Evolutionary conservation across 2,113 vertebrate genomes (phyloP).

Genomic region (Neopipo cinnamomea): DNA sequence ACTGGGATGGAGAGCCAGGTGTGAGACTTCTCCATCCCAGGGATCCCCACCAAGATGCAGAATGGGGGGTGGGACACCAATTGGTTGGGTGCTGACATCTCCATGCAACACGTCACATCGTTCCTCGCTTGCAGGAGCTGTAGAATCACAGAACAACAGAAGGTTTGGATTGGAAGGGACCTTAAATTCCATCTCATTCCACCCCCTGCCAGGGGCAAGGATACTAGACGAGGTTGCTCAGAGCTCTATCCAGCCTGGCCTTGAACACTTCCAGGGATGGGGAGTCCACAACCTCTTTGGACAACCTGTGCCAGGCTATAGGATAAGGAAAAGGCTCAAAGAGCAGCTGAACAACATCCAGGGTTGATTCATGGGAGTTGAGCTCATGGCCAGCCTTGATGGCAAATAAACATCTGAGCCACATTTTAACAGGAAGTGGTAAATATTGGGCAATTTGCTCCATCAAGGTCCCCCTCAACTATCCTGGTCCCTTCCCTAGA

Average conservation of each 20-base stretch:
- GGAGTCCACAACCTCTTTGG: no score
- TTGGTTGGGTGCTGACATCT: background rate
- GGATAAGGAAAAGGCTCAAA: background rate
- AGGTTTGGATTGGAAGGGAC: no score
- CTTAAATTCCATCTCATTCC: background rate
- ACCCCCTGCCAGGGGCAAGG: background rate
- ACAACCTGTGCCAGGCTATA: background rate
- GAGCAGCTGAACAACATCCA: background rate
- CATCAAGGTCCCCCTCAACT: background rate
- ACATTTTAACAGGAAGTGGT: background rate
- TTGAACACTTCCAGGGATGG: background rate
- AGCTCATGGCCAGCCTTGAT: background rate
- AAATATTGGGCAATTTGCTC: background rate
- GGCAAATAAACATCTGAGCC: background rate
- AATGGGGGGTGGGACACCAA: background rate
- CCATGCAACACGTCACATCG: accelerated
- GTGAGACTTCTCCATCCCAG: constrained; percentile 7
- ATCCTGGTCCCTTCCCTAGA: background rate
- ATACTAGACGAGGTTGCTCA: background rate
- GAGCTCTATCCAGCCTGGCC: background rate
- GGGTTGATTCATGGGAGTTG: background rate
- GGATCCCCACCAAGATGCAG: background rate
- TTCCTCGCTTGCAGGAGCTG: background rate
- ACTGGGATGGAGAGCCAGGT: background rate
- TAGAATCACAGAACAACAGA: background rate